Evolutionary conservation across 53 echinoderm and acorn worm species (phyloP).

Genomic region (Echinarachnius parma): DNA sequence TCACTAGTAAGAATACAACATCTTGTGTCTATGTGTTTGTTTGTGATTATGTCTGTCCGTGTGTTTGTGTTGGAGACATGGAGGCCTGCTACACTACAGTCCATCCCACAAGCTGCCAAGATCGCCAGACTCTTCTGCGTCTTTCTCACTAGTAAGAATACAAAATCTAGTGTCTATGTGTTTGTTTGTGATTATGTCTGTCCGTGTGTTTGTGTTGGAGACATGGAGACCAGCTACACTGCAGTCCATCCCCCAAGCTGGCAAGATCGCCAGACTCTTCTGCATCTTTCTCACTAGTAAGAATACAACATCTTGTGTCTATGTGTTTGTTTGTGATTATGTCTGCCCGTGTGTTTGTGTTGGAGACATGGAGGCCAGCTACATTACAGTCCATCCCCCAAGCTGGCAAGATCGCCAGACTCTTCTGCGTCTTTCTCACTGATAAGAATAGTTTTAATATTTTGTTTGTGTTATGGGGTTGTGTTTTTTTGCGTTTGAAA

Average conservation of each 20-base stretch:
- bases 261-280: conserved; percentile 87
- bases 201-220: conserved; percentile 83
- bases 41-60: too few relatives aligned
- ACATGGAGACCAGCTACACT: conserved; percentile 78
- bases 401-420: conserved; percentile 89
- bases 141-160: conserved; percentile 76
- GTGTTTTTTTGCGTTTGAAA: too few relatives aligned
- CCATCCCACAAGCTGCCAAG: conserved; percentile 81
- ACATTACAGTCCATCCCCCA: conserved; percentile 60
- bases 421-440: conserved; percentile 86
- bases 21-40: too few relatives aligned
- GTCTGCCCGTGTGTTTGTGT: conserved; percentile 46
- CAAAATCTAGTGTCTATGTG: neutral
- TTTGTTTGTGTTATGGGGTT: neutral
- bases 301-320: neutral
- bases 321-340: neutral
- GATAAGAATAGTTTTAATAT: conserved; percentile 47
- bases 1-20: conserved; percentile 87
- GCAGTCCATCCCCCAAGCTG: conserved; percentile 64
- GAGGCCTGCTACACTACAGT: conserved; percentile 60
- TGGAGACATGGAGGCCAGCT: conserved; percentile 85
- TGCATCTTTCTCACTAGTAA: conserved; percentile 90
- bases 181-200: neutral
- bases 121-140: conserved; percentile 88
- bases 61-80: conserved; percentile 88